phyloP scores from a whole-genome alignment of 2,797 vertebrate genomes.

The Enteromius trimaculatus region DNA sequence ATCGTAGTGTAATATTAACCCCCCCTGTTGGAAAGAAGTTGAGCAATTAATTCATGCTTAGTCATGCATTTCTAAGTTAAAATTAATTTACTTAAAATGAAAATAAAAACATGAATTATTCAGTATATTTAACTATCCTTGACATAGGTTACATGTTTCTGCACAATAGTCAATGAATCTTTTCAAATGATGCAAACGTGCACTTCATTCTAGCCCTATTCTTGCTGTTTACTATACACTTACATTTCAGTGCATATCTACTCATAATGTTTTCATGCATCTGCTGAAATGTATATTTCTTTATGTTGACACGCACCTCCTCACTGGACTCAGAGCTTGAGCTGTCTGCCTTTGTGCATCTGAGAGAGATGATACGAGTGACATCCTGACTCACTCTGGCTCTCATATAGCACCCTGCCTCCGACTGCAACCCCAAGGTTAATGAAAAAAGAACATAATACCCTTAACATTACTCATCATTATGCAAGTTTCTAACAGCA shows the following conservation, averaged over 20 bases:
- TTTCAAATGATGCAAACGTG: not conserved
- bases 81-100: not conserved
- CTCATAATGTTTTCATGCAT: not conserved
- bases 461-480: not conserved
- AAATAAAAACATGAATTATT: not conserved
- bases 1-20: slow-evolving; percentile 46
- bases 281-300: not conserved
- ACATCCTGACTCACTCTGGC: slow-evolving; percentile 46
- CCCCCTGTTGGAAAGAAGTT: slow-evolving; percentile 55
- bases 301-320: slow-evolving; percentile 64
- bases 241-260: not conserved
- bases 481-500: not conserved
- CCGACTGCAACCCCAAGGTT: slow-evolving; percentile 47
- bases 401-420: slow-evolving; percentile 63
- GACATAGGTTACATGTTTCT: not conserved
- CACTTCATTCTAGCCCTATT: not conserved
- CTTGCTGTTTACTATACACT: not conserved
- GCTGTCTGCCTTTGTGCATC: slow-evolving; percentile 60
- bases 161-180: not conserved
- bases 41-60: not conserved
- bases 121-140: not conserved
- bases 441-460: not conserved
- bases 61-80: not conserved
- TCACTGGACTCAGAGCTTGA: slow-evolving; percentile 71
- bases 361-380: slow-evolving; percentile 58